Evolutionary conservation across 1,140 invertebrate genomes (phyloP).

Genomic region (Lithobius niger): DNA sequence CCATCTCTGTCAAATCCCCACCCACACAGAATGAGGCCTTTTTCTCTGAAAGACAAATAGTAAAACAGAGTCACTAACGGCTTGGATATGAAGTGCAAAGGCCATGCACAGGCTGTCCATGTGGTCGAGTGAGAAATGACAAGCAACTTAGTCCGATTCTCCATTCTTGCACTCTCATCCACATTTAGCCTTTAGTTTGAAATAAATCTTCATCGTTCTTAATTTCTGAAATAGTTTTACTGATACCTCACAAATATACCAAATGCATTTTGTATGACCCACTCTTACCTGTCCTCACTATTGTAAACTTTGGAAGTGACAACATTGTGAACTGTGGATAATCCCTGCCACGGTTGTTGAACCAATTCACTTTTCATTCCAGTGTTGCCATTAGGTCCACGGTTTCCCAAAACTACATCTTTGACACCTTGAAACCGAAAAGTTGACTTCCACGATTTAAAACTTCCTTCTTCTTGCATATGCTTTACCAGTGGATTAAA

Average conservation of each 20-base stretch:
- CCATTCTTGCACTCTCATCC: too few species aligned
- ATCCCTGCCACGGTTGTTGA: background rate
- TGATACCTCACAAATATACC: too few species aligned
- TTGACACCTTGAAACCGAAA: background rate
- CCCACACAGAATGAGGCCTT: conserved; percentile 68
- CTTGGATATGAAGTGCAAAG: too few species aligned
- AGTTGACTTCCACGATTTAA: background rate
- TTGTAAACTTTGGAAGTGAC: background rate
- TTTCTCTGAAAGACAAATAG: conserved; percentile 37
- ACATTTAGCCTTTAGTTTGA: too few species aligned
- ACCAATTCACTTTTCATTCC: background rate
- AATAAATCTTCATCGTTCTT: too few species aligned
- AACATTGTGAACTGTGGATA: background rate
- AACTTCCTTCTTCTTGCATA: background rate
- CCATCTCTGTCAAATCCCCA: conserved; percentile 61
- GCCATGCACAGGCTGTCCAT: too few species aligned
- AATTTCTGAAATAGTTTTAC: too few species aligned
- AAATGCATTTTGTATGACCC: too few species aligned
- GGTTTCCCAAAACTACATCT: background rate
- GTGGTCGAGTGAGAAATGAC: too few species aligned
- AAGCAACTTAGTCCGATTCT: too few species aligned
- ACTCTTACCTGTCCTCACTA: conserved; percentile 29
- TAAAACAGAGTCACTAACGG: too few species aligned
- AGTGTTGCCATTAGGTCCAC: background rate
- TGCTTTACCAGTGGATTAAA: background rate